These are phyloP conservation scores for Heliconius sara DNA, from an alignment of 2,888 invertebrate species.

Conservation along the genomic window DNA sequence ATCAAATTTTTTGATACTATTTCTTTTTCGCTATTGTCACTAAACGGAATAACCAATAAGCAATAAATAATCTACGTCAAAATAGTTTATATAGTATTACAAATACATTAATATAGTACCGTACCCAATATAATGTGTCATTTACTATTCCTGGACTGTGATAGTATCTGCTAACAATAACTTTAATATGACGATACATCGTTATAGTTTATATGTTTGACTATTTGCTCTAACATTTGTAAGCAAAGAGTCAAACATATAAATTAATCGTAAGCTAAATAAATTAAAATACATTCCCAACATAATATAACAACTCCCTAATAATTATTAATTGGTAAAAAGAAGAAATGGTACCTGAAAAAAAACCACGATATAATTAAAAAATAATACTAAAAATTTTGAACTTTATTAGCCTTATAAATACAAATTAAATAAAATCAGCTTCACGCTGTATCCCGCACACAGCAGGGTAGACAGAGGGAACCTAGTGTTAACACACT, in stretches of 20 bases:
- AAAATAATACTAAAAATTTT: background rate
- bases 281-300: no score
- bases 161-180: constrained; percentile 9
- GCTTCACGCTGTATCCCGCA: no score
- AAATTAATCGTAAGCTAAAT: no score
- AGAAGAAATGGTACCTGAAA: no score
- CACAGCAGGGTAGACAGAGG: no score
- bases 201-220: background rate
- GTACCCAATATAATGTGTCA: constrained; percentile 10
- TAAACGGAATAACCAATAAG: background rate
- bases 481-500: no score
- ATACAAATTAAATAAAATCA: no score
- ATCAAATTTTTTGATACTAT: background rate
- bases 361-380: background rate
- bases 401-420: background rate
- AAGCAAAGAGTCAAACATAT: no score
- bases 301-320: no score
- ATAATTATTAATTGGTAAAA: no score
- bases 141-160: constrained; percentile 13
- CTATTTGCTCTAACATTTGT: no score
- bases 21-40: background rate
- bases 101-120: background rate
- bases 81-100: background rate
- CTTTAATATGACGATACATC: background rate
- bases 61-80: background rate